Evolutionary conservation across 2,888 invertebrate genomes (phyloP).

Genomic region (Microchrysa polita): DNA sequence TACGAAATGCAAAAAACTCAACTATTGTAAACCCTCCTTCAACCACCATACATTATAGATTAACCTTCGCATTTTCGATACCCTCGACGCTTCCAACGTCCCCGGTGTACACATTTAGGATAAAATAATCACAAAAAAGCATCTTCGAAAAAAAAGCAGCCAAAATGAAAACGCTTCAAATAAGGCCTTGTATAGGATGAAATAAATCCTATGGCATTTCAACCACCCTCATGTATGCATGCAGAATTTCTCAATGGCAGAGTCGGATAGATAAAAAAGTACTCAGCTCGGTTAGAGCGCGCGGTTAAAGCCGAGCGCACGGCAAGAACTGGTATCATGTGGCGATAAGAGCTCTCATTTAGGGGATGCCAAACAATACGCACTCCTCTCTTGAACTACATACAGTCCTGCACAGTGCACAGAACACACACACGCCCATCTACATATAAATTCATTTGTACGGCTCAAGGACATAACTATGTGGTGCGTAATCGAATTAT

Average conservation of each 20-base stretch:
- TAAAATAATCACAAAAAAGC: constrained; percentile 27
- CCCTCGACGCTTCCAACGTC: not conserved
- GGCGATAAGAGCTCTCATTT: constrained; percentile 41
- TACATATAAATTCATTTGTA: constrained; percentile 22
- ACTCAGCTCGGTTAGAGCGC: not conserved
- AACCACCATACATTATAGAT: no score
- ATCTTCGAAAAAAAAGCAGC: constrained; percentile 32
- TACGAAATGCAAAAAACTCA: no score
- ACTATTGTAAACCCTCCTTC: no score
- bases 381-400: constrained; percentile 40
- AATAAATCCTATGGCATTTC: not conserved
- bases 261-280: constrained; percentile 7
- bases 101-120: constrained; percentile 1
- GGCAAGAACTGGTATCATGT: constrained; percentile 36
- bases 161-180: constrained; percentile 24
- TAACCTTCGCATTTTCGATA: no score
- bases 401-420: no score
- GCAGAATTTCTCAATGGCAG: not conserved
- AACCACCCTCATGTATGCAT: not conserved
- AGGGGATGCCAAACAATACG: constrained; percentile 24
- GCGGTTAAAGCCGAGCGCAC: not conserved
- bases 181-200: not conserved
- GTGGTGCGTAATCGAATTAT: constrained; percentile 42
- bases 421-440: not conserved
- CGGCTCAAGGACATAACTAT: constrained; percentile 27